A percentile compares a stretch with the other conserved stretches of the same genome.
These are phyloP conservation scores for Heliconius eleuchia DNA, from an alignment of 1,140 invertebrate species.

Conservation along the genomic window DNA sequence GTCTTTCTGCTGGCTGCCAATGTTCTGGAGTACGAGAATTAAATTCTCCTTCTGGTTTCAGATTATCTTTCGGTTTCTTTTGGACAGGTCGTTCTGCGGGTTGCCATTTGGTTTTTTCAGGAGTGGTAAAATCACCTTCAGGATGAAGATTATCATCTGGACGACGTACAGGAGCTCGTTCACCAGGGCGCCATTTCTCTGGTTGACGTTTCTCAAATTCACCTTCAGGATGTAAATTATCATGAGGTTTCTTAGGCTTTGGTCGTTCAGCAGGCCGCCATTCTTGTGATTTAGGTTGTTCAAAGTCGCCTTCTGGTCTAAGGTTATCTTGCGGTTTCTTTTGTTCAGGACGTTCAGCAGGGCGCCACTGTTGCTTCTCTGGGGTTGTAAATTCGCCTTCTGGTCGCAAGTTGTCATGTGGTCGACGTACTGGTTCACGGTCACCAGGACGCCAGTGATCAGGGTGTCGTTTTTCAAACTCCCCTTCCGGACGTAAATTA, in stretches of 20 bases:
- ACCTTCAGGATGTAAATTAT: conserved; percentile 41
- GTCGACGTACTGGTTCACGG: conserved; percentile 81
- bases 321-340: conserved; percentile 81
- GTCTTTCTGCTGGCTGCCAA: conserved; percentile 49
- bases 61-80: conserved; percentile 80
- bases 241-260: conserved; percentile 66
- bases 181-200: conserved; percentile 67
- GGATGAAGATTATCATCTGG: conserved; percentile 80
- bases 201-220: conserved; percentile 78
- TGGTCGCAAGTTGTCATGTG: conserved; percentile 83
- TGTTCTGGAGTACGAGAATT: conserved; percentile 70
- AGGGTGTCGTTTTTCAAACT: conserved; percentile 77
- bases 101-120: conserved; percentile 61
- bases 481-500: conserved; percentile 83
- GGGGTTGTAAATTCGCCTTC: conserved; percentile 82
- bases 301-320: conserved; percentile 85
- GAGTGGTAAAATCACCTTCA: conserved; percentile 81
- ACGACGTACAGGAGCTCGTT: conserved; percentile 62
- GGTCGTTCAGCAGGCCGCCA: conserved; percentile 75
- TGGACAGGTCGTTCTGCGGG: conserved; percentile 72
- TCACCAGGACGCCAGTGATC: conserved; percentile 80
- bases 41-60: conserved; percentile 86
- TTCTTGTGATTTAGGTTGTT: conserved; percentile 70
- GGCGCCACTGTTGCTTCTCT: conserved; percentile 60
- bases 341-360: conserved; percentile 60